Evolutionary conservation across 2,113 vertebrate genomes (phyloP).

Genomic region (Chroicocephalus ridibundus): DNA sequence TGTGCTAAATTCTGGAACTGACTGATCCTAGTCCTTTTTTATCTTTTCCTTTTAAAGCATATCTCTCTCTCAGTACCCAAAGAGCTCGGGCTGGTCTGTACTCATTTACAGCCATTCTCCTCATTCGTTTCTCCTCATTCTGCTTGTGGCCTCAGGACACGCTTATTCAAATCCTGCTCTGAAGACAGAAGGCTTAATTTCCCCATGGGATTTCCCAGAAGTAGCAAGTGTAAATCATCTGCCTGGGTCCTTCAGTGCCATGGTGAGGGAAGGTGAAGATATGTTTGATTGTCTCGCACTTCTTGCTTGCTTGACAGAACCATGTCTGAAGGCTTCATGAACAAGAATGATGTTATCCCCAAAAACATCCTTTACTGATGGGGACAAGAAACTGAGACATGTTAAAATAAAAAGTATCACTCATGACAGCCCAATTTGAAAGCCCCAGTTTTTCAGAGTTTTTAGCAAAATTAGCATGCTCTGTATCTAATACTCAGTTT

Average conservation of each 20-base stretch:
- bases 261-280: not conserved
- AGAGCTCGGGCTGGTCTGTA: not conserved
- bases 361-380: fast-evolving
- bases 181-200: not conserved
- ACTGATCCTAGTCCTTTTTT: not conserved
- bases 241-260: not conserved
- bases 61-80: not conserved
- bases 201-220: not conserved
- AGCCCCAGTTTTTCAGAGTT: not conserved
- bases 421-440: not conserved
- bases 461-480: not conserved
- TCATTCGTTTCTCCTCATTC: not conserved
- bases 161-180: not conserved
- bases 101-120: not conserved
- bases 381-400: not conserved
- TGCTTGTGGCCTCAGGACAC: not conserved
- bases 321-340: fast-evolving
- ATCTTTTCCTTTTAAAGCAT: not conserved
- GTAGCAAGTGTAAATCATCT: not conserved
- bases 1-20: not conserved
- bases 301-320: not conserved
- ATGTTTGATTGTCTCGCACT: not conserved
- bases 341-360: not conserved
- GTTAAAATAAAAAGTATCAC: not conserved
- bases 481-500: not conserved